Evolutionary conservation across 2,888 invertebrate species (phyloP).

Genomic region (Watsonalla binaria): DNA sequence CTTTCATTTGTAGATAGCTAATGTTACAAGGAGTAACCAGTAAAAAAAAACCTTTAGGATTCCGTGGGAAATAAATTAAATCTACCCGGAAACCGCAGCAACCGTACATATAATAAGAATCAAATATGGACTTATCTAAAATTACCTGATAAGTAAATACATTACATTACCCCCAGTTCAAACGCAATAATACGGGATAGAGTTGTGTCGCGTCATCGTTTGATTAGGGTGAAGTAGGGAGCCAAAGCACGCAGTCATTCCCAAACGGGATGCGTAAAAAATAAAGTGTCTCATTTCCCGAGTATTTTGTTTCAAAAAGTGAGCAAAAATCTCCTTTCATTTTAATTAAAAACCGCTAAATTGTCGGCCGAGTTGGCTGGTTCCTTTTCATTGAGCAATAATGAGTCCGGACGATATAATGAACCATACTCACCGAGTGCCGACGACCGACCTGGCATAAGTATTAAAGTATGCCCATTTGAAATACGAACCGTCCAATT

Average conservation of each 20-base stretch:
- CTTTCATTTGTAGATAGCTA: no score
- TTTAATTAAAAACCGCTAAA: slow-evolving; percentile 31
- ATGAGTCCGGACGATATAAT: slow-evolving; percentile 22
- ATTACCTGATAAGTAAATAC: neutral
- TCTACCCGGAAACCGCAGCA: no score
- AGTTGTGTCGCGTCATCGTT: slow-evolving; percentile 1
- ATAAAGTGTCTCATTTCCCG: slow-evolving; percentile 16
- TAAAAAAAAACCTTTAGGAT: no score
- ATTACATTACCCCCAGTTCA: neutral
- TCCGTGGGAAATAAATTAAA: no score
- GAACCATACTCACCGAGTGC: slow-evolving; percentile 10
- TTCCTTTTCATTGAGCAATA: slow-evolving; percentile 23
- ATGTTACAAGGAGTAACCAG: no score
- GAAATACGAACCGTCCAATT: neutral
- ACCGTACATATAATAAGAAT: no score
- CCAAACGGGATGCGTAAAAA: slow-evolving; percentile 1
- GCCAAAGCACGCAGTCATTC: neutral
- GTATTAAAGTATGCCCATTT: neutral
- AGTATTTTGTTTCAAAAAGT: slow-evolving; percentile 10
- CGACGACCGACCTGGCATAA: neutral
- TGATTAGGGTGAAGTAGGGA: neutral
- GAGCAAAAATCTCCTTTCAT: slow-evolving; percentile 12
- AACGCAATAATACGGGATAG: neutral
- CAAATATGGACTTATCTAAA: no score
- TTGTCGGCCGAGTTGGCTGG: slow-evolving; percentile 19